Percentiles rank a stretch among this genome's conserved stretches.
phyloP scores from a whole-genome alignment of 2,797 vertebrate species.

The Halcyon leucocephala region DNA sequence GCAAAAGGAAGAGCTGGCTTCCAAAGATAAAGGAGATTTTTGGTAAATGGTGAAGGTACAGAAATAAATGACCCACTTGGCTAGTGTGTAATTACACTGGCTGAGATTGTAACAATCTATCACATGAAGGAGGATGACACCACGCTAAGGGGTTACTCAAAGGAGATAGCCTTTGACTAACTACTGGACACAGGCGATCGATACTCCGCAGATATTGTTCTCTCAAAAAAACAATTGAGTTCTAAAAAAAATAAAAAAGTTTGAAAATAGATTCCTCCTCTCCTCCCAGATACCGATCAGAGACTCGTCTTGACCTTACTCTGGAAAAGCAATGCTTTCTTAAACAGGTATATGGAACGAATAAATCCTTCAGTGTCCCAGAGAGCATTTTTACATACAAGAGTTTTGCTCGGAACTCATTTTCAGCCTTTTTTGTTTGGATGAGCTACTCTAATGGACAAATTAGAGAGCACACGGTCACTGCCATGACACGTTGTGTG shows the following conservation, averaged over 20 bases:
- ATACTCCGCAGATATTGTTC: constrained; percentile 94
- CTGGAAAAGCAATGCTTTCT: constrained; percentile 87
- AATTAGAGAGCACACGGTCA: background rate
- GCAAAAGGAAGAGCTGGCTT: constrained; percentile 91
- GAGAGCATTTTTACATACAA: constrained; percentile 29
- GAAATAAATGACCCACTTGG: constrained; percentile 98
- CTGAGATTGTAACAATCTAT: constrained; percentile 98
- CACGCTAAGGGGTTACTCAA: constrained; percentile 95
- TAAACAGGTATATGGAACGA: constrained; percentile 87
- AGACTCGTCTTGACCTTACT: constrained; percentile 91
- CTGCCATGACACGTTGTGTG: background rate
- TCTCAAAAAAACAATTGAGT: constrained; percentile 86
- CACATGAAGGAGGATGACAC: constrained; percentile 90
- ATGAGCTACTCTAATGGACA: background rate
- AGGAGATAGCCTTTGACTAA: constrained; percentile 99
- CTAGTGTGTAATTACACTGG: constrained; percentile 97
- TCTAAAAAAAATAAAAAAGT: constrained; percentile 92
- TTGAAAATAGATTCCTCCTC: constrained; percentile 91
- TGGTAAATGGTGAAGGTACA: constrained; percentile 95
- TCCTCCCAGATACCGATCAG: constrained; percentile 93
- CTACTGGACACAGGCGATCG: constrained; percentile 93
- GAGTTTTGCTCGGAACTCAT: background rate
- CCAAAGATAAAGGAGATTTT: constrained; percentile 96
- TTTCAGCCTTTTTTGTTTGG: background rate
- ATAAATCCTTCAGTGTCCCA: constrained; percentile 84